Base-by-base conservation (phyloP, 2,797 vertebrate genomes). In the Helicolenus hilgendorfi region DNA sequence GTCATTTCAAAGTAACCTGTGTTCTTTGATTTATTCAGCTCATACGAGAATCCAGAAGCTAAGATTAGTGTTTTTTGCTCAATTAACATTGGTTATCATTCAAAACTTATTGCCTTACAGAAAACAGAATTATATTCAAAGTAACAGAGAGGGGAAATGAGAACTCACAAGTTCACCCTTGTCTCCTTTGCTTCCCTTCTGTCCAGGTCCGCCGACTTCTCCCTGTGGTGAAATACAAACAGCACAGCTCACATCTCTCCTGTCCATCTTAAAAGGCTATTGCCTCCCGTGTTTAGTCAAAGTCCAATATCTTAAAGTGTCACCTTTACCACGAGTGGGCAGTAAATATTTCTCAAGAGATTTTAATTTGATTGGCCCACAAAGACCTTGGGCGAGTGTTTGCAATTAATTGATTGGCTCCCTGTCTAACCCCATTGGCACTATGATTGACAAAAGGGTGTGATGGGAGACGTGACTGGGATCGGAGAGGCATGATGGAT, bases 111-210 rank as follows among this genome's bases (percentile, higher is more conserved):
- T 49, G 18, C 20, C 27, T 67, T 58, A 13, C 13, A 53, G 68
- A 45, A 35, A 85, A 14, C 24, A 35, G 33, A 24, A 14, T 20
- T 2, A 45, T 22, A 58, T 15, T 27, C 64, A 53, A 81, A 59
- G 5, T n/a, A 27, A 79, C 1, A 10, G 8, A 73, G 45, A 65
- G 27, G 26, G 7, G 67, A 55, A 65, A 73, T 8, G 14, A 7
- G 7, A 6, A 98, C 98, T 98, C 90, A 99, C 99, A 0, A 98
- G 98, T 97, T 99, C 99, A 84, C 99, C 99, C 95, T 99, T 99
- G 97, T 99, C 98, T 75, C 98, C 99, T 96, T 99, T 99, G 94
- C 98, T 98, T 88, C 99, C 99, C 92, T 99, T 99, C 93, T 99
- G 99, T 82, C 99, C 99, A 0, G 99, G 98, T 93, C 99, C 99